A percentile compares a stretch with the other conserved stretches of the same genome.
Evolutionary conservation across 2,797 vertebrate genomes (phyloP).

Genomic region (Syndactyla subalaris): DNA sequence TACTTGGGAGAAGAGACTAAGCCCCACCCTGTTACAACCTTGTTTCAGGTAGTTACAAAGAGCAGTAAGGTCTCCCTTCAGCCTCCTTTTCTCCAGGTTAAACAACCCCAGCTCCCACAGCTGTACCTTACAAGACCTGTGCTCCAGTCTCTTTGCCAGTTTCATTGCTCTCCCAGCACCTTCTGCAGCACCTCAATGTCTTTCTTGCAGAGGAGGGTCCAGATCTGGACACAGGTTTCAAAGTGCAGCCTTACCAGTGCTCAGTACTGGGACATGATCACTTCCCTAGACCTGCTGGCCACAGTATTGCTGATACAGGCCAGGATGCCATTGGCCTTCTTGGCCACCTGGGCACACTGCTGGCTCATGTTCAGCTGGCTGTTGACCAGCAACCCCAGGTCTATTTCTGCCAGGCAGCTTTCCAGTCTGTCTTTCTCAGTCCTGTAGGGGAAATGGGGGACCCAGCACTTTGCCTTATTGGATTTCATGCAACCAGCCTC

Average conservation of each 20-base stretch:
- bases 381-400: no score
- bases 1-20: background rate
- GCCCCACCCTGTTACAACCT: background rate
- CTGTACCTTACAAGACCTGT: background rate
- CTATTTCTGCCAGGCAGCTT: background rate
- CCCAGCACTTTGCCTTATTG: background rate
- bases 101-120: background rate
- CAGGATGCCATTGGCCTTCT: no score
- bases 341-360: no score
- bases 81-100: background rate
- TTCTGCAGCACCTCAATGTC: background rate
- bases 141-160: background rate
- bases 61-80: background rate
- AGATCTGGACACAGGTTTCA: background rate
- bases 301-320: background rate
- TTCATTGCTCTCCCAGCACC: background rate
- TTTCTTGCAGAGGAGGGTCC: background rate
- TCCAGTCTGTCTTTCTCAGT: background rate
- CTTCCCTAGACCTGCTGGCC: background rate
- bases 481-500: background rate
- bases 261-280: background rate
- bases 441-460: background rate
- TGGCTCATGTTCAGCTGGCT: background rate
- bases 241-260: background rate
- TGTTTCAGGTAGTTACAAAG: background rate